A percentile compares a stretch with the other conserved stretches of the same genome.
These are phyloP conservation scores for Drosophila athabasca DNA, from an alignment of 1,140 invertebrate genomes.

Conservation along the genomic window DNA sequence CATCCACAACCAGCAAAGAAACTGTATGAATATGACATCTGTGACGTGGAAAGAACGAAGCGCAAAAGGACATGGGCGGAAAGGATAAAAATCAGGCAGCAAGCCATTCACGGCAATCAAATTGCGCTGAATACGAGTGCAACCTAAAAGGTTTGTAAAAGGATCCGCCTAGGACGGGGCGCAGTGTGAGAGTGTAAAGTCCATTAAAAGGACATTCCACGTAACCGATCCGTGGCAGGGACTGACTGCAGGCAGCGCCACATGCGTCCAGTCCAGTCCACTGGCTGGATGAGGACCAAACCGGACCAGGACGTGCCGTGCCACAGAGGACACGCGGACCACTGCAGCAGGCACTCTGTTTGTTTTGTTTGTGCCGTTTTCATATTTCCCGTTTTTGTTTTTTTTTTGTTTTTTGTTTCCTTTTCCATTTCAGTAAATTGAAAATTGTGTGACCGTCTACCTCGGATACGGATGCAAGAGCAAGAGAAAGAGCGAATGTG, in stretches of 20 bases:
- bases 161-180: slow-evolving; percentile 41
- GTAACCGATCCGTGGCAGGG: slow-evolving; percentile 71
- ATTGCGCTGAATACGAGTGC: slow-evolving; percentile 68
- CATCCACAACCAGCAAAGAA: slow-evolving; percentile 20
- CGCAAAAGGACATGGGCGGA: slow-evolving; percentile 24
- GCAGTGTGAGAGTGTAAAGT: slow-evolving; percentile 68
- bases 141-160: slow-evolving; percentile 66
- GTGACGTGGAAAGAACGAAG: slow-evolving; percentile 50
- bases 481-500: too few species aligned
- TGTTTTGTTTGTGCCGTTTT: slow-evolving; percentile 38
- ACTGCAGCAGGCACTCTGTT: slow-evolving; percentile 52
- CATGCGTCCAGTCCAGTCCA: slow-evolving; percentile 51
- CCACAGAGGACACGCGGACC: slow-evolving; percentile 9
- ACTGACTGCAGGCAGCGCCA: slow-evolving; percentile 56
- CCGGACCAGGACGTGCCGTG: slow-evolving; percentile 32
- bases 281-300: slow-evolving; percentile 5
- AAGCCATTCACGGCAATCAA: slow-evolving; percentile 79
- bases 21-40: slow-evolving; percentile 62
- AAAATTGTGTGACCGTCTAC: slow-evolving; percentile 60
- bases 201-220: slow-evolving; percentile 81
- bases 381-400: slow-evolving; percentile 36
- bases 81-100: slow-evolving; percentile 74
- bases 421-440: slow-evolving; percentile 70
- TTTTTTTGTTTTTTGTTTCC: slow-evolving; percentile 32
- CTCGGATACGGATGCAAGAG: slow-evolving; percentile 48